Percentiles rank a stretch among this genome's conserved stretches.
Evolutionary conservation across 2,113 vertebrate genomes (phyloP).

Genomic region (Gulo gulo): DNA sequence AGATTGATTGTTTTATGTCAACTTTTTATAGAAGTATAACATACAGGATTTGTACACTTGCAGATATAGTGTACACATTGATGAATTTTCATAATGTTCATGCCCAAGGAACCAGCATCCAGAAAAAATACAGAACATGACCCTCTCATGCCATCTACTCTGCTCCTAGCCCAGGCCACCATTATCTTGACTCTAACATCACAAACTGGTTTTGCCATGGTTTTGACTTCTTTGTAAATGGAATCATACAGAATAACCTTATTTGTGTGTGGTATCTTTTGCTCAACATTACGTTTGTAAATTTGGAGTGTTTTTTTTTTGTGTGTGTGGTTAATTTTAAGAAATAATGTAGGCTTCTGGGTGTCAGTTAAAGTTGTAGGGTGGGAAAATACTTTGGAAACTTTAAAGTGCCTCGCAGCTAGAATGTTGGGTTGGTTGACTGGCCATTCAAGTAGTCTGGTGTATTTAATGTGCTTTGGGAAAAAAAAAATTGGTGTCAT

Average conservation of each 20-base stretch:
- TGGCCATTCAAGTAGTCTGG: background rate
- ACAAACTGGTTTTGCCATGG: background rate
- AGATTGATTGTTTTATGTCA: background rate
- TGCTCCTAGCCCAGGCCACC: background rate
- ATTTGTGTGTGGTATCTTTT: conserved; percentile 10
- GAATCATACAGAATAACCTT: background rate
- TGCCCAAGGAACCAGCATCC: background rate
- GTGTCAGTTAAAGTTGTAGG: background rate
- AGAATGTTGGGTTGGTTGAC: background rate
- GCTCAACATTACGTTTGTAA: conserved; percentile 11
- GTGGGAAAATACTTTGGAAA: conserved; percentile 12
- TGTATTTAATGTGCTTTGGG: background rate
- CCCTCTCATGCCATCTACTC: background rate
- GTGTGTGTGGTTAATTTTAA: background rate
- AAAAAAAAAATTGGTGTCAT: background rate
- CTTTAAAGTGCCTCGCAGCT: background rate
- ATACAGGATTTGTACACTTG: background rate
- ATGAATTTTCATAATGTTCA: background rate
- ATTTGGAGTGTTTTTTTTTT: background rate
- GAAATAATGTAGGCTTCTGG: background rate
- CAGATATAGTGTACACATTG: background rate
- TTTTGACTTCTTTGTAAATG: background rate
- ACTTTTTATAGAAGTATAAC: background rate
- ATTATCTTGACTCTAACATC: background rate
- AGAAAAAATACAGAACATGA: background rate